These are phyloP conservation scores for Calidris pygmaea DNA, from an alignment of 2,113 vertebrate species.

Conservation along the genomic window DNA sequence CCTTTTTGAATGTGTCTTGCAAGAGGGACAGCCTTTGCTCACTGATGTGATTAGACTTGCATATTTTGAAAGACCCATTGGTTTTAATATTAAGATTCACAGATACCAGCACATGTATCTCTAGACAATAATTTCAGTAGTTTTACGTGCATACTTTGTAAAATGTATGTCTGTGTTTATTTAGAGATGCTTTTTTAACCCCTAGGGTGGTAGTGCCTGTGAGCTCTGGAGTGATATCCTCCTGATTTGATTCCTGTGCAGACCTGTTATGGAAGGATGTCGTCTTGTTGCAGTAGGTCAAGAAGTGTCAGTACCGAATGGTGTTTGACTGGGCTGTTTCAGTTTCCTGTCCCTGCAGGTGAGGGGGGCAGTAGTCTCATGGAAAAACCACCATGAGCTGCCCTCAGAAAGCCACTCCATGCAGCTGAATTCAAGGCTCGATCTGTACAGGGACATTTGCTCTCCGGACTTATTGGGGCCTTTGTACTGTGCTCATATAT, in stretches of 20 bases:
- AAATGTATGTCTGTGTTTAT: accelerated
- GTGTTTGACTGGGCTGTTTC: not conserved
- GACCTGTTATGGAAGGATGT: not conserved
- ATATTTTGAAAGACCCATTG: not conserved
- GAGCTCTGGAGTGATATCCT: not conserved
- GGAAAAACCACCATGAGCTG: not conserved
- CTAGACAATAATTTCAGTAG: not conserved
- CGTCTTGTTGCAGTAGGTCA: not conserved
- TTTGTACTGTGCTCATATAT: not conserved
- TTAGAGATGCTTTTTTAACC: not conserved
- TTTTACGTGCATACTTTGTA: not conserved
- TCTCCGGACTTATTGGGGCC: accelerated
- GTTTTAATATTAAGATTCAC: not conserved
- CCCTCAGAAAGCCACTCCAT: not conserved
- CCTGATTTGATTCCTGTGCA: not conserved
- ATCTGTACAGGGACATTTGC: not conserved
- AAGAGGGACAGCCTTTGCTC: not conserved
- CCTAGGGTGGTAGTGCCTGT: accelerated
- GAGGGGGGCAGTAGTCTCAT: not conserved
- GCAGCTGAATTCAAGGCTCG: not conserved
- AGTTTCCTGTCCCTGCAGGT: not conserved
- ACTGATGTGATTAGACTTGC: not conserved
- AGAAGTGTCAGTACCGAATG: not conserved
- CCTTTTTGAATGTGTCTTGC: not conserved
- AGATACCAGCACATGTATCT: not conserved